These are phyloP conservation scores for Philonicus albiceps DNA, from an alignment of 2,888 invertebrate species.

Conservation along the genomic window DNA sequence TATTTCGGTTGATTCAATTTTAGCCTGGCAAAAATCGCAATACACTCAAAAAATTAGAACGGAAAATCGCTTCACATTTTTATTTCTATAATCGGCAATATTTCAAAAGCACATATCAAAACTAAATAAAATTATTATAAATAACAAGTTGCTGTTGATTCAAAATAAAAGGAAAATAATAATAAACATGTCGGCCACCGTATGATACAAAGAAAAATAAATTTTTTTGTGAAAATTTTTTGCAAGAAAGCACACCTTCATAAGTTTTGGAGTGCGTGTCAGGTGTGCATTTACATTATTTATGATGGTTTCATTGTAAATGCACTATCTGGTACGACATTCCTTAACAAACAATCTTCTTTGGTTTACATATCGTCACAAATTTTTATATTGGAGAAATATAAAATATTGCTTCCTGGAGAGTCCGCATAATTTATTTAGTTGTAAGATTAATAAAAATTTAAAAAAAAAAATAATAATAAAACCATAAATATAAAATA, in stretches of 20 bases:
- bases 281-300: slow-evolving; percentile 96
- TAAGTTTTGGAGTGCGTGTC: slow-evolving; percentile 88
- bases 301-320: slow-evolving; percentile 81
- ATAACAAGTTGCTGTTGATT: not conserved
- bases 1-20: not conserved
- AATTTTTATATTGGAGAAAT: not conserved
- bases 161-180: slow-evolving; percentile 3
- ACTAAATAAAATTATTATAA: not conserved
- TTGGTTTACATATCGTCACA: not conserved
- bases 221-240: not conserved
- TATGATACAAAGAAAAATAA: not conserved
- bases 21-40: not conserved
- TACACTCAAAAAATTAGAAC: not conserved
- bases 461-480: not conserved
- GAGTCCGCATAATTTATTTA: not conserved
- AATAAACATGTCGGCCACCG: not conserved
- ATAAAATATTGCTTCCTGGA: not conserved
- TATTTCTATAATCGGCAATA: not conserved
- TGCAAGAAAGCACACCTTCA: slow-evolving; percentile 11
- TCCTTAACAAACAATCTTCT: slow-evolving; percentile 71
- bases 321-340: slow-evolving; percentile 99
- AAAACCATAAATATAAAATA: slow-evolving; percentile 1
- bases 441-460: not conserved
- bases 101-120: not conserved
- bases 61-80: slow-evolving; percentile 3